Evolutionary conservation across 2,113 vertebrate genomes (phyloP).

Genomic region (Pollimyrus isidori): DNA sequence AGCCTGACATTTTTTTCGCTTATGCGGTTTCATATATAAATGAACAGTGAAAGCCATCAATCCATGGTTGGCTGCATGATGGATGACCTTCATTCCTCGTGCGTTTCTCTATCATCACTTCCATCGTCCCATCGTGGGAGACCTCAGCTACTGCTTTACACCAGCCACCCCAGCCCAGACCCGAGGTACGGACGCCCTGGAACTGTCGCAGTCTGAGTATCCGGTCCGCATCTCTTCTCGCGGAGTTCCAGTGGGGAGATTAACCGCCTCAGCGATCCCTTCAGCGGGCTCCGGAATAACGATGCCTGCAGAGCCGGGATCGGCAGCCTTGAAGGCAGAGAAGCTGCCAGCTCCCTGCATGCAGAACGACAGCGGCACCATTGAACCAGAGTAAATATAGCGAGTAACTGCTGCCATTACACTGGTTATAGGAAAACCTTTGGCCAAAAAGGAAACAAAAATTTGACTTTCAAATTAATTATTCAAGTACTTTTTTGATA

Average conservation of each 20-base stretch:
- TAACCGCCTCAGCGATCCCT: neutral
- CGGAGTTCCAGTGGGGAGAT: neutral
- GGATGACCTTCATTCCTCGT: neutral
- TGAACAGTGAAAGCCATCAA: neutral
- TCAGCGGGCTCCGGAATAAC: neutral
- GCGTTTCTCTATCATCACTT: neutral
- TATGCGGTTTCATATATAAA: neutral
- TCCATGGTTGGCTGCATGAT: neutral
- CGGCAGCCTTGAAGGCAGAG: neutral
- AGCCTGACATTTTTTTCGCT: neutral
- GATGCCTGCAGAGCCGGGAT: neutral
- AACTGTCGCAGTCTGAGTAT: neutral
- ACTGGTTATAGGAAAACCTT: neutral
- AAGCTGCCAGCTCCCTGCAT: neutral
- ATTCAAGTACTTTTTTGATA: neutral
- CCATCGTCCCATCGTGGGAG: neutral
- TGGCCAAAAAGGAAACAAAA: neutral
- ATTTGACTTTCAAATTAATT: neutral
- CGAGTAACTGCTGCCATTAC: neutral
- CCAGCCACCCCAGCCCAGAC: neutral
- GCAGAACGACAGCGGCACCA: neutral
- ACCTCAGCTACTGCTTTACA: neutral
- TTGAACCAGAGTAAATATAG: neutral
- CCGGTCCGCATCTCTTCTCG: neutral
- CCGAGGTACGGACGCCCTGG: neutral